Evolutionary conservation across 2,888 invertebrate species (phyloP).

Genomic region (Suillia variegata): DNA sequence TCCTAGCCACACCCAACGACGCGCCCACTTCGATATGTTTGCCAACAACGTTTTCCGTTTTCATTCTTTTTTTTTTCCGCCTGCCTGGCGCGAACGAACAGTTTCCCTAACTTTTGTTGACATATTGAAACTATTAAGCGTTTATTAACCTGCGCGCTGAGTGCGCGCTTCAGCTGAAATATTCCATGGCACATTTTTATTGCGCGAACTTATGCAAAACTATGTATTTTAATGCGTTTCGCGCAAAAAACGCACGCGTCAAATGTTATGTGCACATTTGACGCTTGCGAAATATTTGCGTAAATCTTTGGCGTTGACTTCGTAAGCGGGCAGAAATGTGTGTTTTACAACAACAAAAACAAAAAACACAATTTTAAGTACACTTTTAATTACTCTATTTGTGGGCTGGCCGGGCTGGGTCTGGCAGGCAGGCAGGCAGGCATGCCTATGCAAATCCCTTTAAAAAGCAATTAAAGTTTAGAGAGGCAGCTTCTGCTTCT

Average conservation of each 20-base stretch:
- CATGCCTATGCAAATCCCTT: too few relatives aligned
- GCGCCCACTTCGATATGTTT: background rate
- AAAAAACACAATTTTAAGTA: slow-evolving; percentile 1
- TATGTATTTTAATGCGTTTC: background rate
- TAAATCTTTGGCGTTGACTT: background rate
- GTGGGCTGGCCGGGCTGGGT: too few relatives aligned
- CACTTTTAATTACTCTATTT: background rate
- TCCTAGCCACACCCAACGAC: too few relatives aligned
- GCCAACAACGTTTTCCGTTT: background rate
- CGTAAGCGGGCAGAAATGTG: too few relatives aligned
- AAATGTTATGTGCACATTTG: background rate
- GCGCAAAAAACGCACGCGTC: background rate
- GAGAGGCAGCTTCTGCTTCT: too few relatives aligned
- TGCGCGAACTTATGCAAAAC: background rate
- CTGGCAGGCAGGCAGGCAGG: too few relatives aligned
- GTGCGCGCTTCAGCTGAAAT: background rate
- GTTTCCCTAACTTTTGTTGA: slow-evolving; percentile 27
- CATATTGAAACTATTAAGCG: slow-evolving; percentile 60
- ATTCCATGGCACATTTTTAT: background rate
- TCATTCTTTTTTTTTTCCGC: too few relatives aligned
- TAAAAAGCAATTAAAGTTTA: too few relatives aligned
- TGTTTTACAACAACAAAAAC: too few relatives aligned
- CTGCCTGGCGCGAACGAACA: too few relatives aligned
- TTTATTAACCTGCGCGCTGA: slow-evolving; percentile 40
- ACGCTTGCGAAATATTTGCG: background rate